Evolutionary conservation across 23 tunicate genomes (phyloP), one percentile per base, ranked within the genome.

Genomic region (Pegea sp.): DNA sequence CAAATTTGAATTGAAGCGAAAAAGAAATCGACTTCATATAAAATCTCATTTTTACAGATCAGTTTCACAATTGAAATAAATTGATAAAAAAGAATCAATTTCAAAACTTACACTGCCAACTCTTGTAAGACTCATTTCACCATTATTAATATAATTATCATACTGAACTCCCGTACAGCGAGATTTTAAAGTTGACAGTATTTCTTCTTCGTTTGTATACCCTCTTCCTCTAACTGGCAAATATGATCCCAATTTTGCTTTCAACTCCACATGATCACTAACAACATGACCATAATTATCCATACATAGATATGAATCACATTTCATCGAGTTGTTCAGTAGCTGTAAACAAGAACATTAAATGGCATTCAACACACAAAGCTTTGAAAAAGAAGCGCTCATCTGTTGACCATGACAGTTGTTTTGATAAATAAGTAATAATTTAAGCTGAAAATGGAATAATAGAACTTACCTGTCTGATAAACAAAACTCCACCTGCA

Each of bases 401-500:
- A n/a, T n/a, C n/a, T n/a, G n/a, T n/a, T n/a, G n/a, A n/a, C n/a
- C n/a, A n/a, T n/a, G n/a, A n/a, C n/a, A n/a, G n/a, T n/a, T n/a
- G n/a, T n/a, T n/a, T n/a, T n/a, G n/a, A n/a, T n/a, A n/a, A n/a
- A n/a, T n/a, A n/a, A n/a, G n/a, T n/a, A n/a, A n/a, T n/a, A n/a
- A n/a, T n/a, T n/a, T n/a, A n/a, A n/a, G n/a, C n/a, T n/a, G n/a
- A n/a, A n/a, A n/a, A n/a, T n/a, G n/a, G n/a, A n/a, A n/a, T n/a
- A n/a, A n/a, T n/a, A n/a, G n/a, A n/a, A n/a, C n/a, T n/a, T n/a
- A 38, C 46, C 16, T 38, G 46, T 38, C 46, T 38, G 46, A 16
- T 38, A 16, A 38, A 16, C 16, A 38, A 8, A 16, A 38, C 16
- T 11, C 46, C 16, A 16, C 46, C 46, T 11, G 46, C 46, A 8